Evolutionary conservation across 2,888 invertebrate species (phyloP).

Genomic region (Tiliacea aurago): DNA sequence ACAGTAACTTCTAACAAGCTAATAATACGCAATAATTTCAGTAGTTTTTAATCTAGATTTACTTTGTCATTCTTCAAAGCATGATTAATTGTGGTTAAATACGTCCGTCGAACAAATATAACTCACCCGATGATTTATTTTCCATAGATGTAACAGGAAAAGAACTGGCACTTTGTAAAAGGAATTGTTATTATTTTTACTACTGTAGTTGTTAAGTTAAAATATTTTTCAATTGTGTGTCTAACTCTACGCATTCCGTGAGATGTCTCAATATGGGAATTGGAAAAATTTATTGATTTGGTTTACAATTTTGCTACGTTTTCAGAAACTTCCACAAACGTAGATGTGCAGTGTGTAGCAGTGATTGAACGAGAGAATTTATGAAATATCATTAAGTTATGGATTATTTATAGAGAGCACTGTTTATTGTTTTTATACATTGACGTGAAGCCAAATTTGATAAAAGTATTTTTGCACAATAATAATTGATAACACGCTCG

Average conservation of each 20-base stretch:
- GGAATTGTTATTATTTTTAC: constrained; percentile 51
- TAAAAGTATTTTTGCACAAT: constrained; percentile 47
- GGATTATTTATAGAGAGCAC: constrained; percentile 52
- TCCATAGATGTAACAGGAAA: constrained; percentile 44
- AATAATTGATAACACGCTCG: constrained; percentile 31
- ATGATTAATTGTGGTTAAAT: constrained; percentile 39
- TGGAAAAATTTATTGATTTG: constrained; percentile 52
- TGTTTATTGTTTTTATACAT: constrained; percentile 60
- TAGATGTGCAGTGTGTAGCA: constrained; percentile 74
- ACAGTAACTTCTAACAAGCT: constrained; percentile 42
- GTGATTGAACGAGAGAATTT: constrained; percentile 65
- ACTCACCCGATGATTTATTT: constrained; percentile 31
- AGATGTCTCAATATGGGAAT: constrained; percentile 58
- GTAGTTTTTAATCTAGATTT: constrained; percentile 36
- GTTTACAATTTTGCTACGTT: constrained; percentile 71
- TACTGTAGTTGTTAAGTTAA: constrained; percentile 67
- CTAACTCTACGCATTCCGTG: constrained; percentile 61
- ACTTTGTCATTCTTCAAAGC: constrained; percentile 41
- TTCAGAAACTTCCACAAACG: constrained; percentile 78
- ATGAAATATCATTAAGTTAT: constrained; percentile 55
- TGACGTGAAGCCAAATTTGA: constrained; percentile 65
- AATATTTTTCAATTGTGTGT: constrained; percentile 59
- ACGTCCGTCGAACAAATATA: constrained; percentile 47
- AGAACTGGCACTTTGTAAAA: constrained; percentile 50
- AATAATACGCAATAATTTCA: constrained; percentile 36